These are phyloP conservation scores for Goniozus legneri DNA, from an alignment of 1,140 invertebrate genomes.

Conservation along the genomic window DNA sequence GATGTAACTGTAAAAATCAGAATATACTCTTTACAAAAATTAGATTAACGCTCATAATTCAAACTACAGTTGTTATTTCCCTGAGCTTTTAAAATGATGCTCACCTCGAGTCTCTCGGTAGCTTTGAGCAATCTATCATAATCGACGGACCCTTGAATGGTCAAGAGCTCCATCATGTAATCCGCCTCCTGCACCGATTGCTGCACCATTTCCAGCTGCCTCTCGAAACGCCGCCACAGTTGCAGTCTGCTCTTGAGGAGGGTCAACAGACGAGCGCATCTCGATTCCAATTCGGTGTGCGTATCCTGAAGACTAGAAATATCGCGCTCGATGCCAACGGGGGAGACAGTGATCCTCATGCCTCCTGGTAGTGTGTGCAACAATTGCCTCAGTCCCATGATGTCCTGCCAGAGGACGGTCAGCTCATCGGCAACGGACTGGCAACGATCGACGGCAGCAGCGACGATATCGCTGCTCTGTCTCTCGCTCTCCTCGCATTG, in stretches of 20 bases:
- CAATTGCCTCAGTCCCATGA: slow-evolving; percentile 69
- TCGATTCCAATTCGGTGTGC: slow-evolving; percentile 66
- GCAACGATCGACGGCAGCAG: slow-evolving; percentile 66
- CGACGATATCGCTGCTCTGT: slow-evolving; percentile 68
- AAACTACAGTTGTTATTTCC: too few relatives aligned
- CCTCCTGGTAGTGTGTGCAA: slow-evolving; percentile 72
- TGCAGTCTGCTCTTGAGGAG: slow-evolving; percentile 63
- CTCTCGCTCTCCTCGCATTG: slow-evolving; percentile 69
- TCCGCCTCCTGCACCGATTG: slow-evolving; percentile 77
- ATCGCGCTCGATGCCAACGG: slow-evolving; percentile 68
- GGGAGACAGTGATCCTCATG: slow-evolving; percentile 69
- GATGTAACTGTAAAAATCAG: too few relatives aligned
- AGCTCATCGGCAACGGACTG: slow-evolving; percentile 64
- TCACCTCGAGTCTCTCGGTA: slow-evolving; percentile 75
- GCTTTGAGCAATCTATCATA: slow-evolving; percentile 77
- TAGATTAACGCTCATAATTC: too few relatives aligned
- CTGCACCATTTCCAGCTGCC: slow-evolving; percentile 72
- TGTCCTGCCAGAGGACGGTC: slow-evolving; percentile 68
- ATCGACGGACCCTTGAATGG: slow-evolving; percentile 75
- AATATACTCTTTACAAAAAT: too few relatives aligned
- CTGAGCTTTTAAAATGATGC: too few relatives aligned
- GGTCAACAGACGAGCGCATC: slow-evolving; percentile 63
- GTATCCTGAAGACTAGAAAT: slow-evolving; percentile 71
- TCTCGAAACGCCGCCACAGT: slow-evolving; percentile 72
- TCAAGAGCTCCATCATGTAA: slow-evolving; percentile 80